Percentiles rank a stretch among this genome's conserved stretches.
Conservation (phyloP, 2,888 invertebrate species). For the Drosophila acutilabella region DNA sequence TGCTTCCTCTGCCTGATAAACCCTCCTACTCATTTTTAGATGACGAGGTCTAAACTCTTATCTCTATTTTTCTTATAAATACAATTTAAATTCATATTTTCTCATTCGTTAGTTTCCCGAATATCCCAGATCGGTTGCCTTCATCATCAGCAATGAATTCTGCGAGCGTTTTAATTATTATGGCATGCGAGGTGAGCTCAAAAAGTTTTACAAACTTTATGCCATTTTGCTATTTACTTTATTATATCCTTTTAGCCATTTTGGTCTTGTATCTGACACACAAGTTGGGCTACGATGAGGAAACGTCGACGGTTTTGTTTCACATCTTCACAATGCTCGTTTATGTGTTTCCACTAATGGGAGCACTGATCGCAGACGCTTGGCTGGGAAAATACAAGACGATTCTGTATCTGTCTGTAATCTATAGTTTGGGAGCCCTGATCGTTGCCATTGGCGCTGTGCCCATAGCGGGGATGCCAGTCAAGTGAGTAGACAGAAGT, state of each 20-base stretch:
- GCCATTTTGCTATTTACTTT: constrained; percentile 8
- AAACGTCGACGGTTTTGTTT: constrained; percentile 93
- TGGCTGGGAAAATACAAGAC: constrained; percentile 93
- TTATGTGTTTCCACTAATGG: constrained; percentile 88
- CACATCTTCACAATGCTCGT: constrained; percentile 95
- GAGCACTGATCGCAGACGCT: constrained; percentile 97
- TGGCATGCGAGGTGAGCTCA: constrained; percentile 95
- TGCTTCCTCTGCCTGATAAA: too few species aligned
- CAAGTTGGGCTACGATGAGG: constrained; percentile 90
- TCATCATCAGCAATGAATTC: constrained; percentile 98
- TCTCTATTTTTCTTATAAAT: too few species aligned
- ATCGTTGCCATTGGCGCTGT: constrained; percentile 90
- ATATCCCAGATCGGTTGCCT: constrained; percentile 95
- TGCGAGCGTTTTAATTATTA: constrained; percentile 99
- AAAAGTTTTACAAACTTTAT: background rate
- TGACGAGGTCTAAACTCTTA: too few species aligned
- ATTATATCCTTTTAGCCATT: constrained; percentile 88
- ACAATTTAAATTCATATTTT: too few species aligned
- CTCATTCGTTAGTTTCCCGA: constrained; percentile 1
- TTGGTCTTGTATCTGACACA: constrained; percentile 94
- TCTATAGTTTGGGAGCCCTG: constrained; percentile 94
- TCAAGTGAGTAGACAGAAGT: constrained; percentile 77
- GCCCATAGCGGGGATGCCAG: constrained; percentile 87
- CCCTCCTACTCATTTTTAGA: too few species aligned
- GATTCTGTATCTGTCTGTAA: constrained; percentile 94